Evolutionary conservation across 2,797 vertebrate species (phyloP), one percentile per base, ranked within the genome.

Genomic region (Pipistrellus pygmaeus): DNA sequence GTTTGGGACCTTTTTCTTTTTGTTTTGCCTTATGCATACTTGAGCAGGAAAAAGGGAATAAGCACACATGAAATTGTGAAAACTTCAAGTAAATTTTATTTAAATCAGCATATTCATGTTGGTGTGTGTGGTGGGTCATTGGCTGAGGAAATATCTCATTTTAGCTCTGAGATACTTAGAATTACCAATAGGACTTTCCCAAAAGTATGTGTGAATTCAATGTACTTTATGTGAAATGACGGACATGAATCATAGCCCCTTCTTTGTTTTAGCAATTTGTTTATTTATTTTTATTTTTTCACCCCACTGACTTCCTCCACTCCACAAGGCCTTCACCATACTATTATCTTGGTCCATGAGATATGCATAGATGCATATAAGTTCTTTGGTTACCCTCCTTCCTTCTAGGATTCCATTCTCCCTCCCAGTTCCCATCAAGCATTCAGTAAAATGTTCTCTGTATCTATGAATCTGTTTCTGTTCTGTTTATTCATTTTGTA

Each of bases 191-290:
- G 71, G 12, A 84, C 3, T 11, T 84, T 80, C 6, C 2, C 14
- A 73, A 84, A 72, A 9, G 1, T 64, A 30, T 60, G 32, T 72
- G 25, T 83, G 6, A 6, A 23, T 8, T 81, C 20, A 89, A 5
- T 71, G 23, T 71, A 75, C 20, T 93, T 15, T 68, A 9, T 57
- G 30, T 86, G 71, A 89, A 90, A 53, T 23, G 90, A 17, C 46
- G 10, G 30, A 38, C 14, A 38, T 85, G 38, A 77, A 53, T 25
- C 73, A 38, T 69, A 75, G 0, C 3, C 9, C 12, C 5, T 18
- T 41, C 9, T 46, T 69, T 90, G 46, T 25, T 69, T 93, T 92
- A 84, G 27, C 66, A 93, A 60, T 66, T 89, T 84, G 75, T 75
- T 89, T 84, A 78, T 75, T 64, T 17, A 64, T 64, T n/a, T 64